Conservation (phyloP, 1,140 invertebrate genomes). For the Atta cephalotes region DNA sequence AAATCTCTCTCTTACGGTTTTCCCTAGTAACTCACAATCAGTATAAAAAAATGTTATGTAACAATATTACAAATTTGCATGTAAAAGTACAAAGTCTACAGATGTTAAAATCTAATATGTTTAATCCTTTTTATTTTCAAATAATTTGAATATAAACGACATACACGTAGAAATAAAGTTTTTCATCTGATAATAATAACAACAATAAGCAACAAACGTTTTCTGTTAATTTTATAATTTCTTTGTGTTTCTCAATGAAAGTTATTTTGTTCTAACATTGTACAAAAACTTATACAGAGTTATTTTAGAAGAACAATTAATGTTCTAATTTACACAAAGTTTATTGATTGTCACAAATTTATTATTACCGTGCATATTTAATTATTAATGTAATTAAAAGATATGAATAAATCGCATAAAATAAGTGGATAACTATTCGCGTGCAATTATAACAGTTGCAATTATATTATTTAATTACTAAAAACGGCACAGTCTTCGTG, state of each 20-base stretch:
- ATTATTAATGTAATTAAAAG: slow-evolving; percentile 53
- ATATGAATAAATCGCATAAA: slow-evolving; percentile 25
- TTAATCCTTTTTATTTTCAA: neutral
- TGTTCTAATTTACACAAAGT: slow-evolving; percentile 7
- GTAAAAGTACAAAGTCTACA: neutral
- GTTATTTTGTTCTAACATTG: neutral
- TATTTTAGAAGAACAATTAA: slow-evolving; percentile 2
- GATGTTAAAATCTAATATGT: neutral
- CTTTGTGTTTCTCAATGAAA: neutral
- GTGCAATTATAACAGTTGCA: slow-evolving; percentile 34
- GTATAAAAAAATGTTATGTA: neutral
- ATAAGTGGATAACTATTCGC: neutral
- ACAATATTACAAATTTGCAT: slow-evolving; percentile 27
- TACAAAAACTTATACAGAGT: neutral
- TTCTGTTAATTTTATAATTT: neutral
- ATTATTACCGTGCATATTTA: slow-evolving; percentile 7
- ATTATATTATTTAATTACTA: slow-evolving; percentile 57
- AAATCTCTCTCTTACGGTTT: slow-evolving; percentile 5
- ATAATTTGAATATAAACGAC: neutral
- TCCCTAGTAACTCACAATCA: no score
- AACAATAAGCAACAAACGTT: neutral
- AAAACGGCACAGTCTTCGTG: slow-evolving; percentile 23
- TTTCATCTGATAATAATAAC: neutral
- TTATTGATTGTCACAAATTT: slow-evolving; percentile 6
- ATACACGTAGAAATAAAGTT: neutral